Evolutionary conservation across 2,797 vertebrate genomes (phyloP).

Genomic region (Argyrosomus regius): DNA sequence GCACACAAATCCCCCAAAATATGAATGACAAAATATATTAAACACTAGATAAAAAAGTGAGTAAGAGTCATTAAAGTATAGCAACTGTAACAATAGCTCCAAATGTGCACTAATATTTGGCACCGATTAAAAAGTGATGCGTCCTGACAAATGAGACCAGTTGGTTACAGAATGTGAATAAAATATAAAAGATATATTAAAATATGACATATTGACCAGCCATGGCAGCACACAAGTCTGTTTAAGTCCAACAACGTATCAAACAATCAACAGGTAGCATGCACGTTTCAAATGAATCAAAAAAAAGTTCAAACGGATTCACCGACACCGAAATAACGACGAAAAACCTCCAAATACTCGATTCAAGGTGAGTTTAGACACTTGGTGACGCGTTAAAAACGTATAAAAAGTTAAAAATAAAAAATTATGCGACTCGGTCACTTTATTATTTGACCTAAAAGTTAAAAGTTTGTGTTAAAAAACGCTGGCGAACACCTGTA

Average conservation of each 20-base stretch:
- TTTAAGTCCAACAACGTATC: background rate
- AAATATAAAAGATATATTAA: background rate
- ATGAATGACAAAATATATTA: background rate
- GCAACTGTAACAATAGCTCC: background rate
- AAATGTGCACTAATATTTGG: background rate
- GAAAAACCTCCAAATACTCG: background rate
- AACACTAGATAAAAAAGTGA: background rate
- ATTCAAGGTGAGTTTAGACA: accelerated
- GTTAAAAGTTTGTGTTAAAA: background rate
- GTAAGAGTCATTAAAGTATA: background rate
- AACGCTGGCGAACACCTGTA: slow-evolving; percentile 46
- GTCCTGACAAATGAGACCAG: background rate
- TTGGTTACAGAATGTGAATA: background rate
- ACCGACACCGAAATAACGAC: background rate
- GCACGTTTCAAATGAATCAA: background rate
- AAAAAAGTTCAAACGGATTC: background rate
- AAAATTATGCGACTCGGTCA: accelerated
- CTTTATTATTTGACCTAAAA: background rate
- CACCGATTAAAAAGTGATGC: background rate
- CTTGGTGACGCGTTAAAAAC: accelerated
- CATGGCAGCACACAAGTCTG: background rate
- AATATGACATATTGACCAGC: too few species aligned
- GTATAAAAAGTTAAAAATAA: background rate
- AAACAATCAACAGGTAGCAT: slow-evolving; percentile 19
- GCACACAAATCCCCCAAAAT: background rate